Evolutionary conservation across 2,888 invertebrate species (phyloP), one percentile per base, ranked within the genome.

Genomic region (Neria commutata): DNA sequence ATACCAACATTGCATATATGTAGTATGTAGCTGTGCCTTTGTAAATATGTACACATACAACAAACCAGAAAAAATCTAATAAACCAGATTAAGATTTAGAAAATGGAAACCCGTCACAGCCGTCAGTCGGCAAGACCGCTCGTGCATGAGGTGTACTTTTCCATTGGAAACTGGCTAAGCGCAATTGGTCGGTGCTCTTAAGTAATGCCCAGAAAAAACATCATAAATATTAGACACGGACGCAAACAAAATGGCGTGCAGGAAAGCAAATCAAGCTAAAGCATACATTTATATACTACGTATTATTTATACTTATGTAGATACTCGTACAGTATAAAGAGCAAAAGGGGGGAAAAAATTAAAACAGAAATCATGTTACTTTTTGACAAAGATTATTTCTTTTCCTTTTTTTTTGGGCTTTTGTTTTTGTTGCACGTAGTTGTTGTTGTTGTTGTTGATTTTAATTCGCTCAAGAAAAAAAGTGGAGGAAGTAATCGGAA

Each of bases 401-500:
- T 29, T 29, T 29, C 11, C 5, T 8, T 29, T 29, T n/a, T n/a
- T 5, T 8, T 29, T 29, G 11, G 5, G 11, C 11, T 29, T 29
- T 29, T 29, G 5, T 5, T 29, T 29, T 29, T 29, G 11, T 8
- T 11, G 29, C 29, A n/a, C 37, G 4, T 37, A 6, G 8, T n/a
- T 14, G 16, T 37, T 14, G 8, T 37, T 37, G n/a, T 37, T 37
- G 8, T n/a, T 14, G 16, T 37, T 14, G 8, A 14, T 37, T 4
- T 37, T 37, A 42, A 42, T 42, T 42, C 42, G n/a, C 8, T 4
- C n/a, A 37, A 37, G n/a, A 42, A 48, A 59, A 52, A 55, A 37
- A 33, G 57, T 54, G 61, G 50, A 61, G 53, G 62, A 51, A 49
- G 19, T 26, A 49, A 2, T 33, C 34, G 49, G 26, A 60, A 72